Percentiles rank a stretch among this genome's conserved stretches.
Conservation (phyloP, 1,140 invertebrate species). For the Ptiloglossa arizonensis region DNA sequence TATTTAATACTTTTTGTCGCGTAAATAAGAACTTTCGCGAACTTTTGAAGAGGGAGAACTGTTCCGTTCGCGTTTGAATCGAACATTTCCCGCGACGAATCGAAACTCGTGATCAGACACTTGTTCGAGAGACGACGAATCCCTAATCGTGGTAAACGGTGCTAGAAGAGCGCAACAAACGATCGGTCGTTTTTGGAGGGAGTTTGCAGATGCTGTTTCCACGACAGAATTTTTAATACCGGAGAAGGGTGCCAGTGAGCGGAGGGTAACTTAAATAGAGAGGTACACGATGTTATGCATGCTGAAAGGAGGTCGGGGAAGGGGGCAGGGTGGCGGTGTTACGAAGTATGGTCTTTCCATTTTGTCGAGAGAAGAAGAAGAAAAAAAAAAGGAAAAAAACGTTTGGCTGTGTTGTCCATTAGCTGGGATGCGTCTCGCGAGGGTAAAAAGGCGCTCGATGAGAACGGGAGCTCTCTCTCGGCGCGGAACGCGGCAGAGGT, state of each 20-base stretch:
- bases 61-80: too few species aligned
- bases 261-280: constrained; percentile 4
- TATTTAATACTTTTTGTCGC: too few species aligned
- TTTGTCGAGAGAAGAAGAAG: constrained; percentile 7
- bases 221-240: not conserved
- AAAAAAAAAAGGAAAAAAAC: constrained; percentile 13
- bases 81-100: too few species aligned
- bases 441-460: constrained; percentile 64
- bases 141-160: too few species aligned
- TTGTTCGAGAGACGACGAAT: too few species aligned
- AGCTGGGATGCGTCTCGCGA: constrained; percentile 73
- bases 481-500: constrained; percentile 56
- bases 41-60: too few species aligned
- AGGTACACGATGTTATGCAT: constrained; percentile 14
- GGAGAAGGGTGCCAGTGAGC: not conserved
- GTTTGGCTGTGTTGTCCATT: constrained; percentile 70
- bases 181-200: not conserved
- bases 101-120: too few species aligned
- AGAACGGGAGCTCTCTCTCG: constrained; percentile 61
- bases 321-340: not conserved
- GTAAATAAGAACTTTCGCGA: too few species aligned
- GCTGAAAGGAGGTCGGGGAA: constrained; percentile 16
- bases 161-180: not conserved
- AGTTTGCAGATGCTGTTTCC: not conserved
- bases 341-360: not conserved